Base-by-base conservation (phyloP, 2,797 vertebrate genomes). In the Pangasius mekongensis region DNA sequence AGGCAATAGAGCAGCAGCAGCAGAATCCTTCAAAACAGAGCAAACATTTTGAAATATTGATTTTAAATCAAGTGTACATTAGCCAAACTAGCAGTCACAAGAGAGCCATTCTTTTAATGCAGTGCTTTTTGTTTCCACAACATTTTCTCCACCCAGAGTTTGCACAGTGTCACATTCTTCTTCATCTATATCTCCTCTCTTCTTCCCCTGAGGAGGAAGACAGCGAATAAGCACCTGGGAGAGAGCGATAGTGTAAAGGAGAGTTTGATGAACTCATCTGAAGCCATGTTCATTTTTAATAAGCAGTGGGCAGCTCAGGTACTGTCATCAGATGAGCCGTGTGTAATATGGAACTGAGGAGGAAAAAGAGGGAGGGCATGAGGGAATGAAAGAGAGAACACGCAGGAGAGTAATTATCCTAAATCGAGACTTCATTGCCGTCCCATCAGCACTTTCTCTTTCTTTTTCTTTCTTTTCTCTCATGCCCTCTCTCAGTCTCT, bases 241-340 rank as follows among this genome's bases (percentile, higher is more conserved):
- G 84, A 74, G 81, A 91, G 90, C 92, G 90, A 89, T 90, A 87
- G 91, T 88, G 90, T 87, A 73, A 91, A 89, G 89, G 90, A 86
- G 87, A 93, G 91, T 89, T 91, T 95, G 94, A 95, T 95, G 93
- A 96, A 95, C 94, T 95, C 93, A 93, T 95, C 93, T 94, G 91
- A 94, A 94, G 92, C 92, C 91, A 86, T 92, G 92, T 92, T 94
- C 93, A 89, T 87, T 95, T 95, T 95, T 95, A 95, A 96, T 96
- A 95, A 95, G 95, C 94, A 93, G 93, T 94, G 94, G 95, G 94
- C 94, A 95, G 94, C 94, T 94, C 94, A 94, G 94, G 94, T 92
- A 85, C 94, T 93, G 93, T 93, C 93, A 91, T 94, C 93, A 90
- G 73, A 94, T 93, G 92, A 94, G 92, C 94, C 93, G 94, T 93